These are phyloP conservation scores for Thryonomys swinderianus DNA, from an alignment of 2,113 vertebrate genomes.

Conservation along the genomic window DNA sequence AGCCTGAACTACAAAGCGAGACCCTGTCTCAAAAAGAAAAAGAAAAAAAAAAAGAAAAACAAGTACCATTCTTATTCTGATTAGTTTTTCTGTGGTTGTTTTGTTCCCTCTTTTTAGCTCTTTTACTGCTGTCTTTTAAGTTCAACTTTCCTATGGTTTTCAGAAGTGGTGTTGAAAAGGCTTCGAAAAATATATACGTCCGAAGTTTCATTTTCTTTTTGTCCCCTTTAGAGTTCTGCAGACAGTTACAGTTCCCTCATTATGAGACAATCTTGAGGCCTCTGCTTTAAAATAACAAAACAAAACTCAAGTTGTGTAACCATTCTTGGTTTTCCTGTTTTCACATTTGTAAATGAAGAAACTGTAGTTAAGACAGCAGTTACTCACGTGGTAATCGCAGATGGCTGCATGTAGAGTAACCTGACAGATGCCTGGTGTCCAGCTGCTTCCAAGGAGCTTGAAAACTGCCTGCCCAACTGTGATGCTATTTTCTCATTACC, in stretches of 20 bases:
- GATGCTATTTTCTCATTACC: slow-evolving; percentile 11
- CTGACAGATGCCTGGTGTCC: not conserved
- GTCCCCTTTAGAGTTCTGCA: not conserved
- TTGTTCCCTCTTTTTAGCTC: slow-evolving; percentile 38
- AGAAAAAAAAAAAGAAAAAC: no score
- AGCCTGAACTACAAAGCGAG: no score
- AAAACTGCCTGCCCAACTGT: not conserved
- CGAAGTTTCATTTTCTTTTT: slow-evolving; percentile 53
- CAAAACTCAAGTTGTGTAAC: slow-evolving; percentile 69
- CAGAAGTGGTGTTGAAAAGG: not conserved
- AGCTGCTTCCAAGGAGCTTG: not conserved
- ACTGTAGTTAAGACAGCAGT: slow-evolving; percentile 33
- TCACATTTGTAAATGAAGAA: slow-evolving; percentile 70
- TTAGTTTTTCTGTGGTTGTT: not conserved
- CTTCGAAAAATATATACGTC: not conserved
- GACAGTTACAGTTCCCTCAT: slow-evolving; percentile 46
- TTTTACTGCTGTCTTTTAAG: not conserved
- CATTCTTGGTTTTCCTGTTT: slow-evolving; percentile 65
- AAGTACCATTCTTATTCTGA: not conserved
- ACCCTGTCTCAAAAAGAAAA: no score
- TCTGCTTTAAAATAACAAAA: slow-evolving; percentile 65
- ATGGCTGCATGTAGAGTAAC: not conserved
- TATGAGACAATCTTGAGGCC: not conserved
- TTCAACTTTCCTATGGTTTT: not conserved
- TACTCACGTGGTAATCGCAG: not conserved